Base-by-base conservation (phyloP, 64 coral and sea anemone species). In the Anthopleura sola region DNA sequence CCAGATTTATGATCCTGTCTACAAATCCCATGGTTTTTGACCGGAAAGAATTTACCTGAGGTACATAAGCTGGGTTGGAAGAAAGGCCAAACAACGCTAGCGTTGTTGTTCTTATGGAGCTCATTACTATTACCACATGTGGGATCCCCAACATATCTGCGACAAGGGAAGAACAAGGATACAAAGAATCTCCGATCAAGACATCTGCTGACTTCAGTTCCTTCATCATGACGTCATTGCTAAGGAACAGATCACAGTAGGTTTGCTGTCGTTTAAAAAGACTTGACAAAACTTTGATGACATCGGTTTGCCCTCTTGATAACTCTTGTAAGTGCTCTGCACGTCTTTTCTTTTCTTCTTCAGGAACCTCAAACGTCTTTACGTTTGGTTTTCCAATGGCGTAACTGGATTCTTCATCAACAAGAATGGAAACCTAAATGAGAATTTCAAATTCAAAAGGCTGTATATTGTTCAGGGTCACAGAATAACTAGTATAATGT, bases 81-180 rank as follows among this genome's bases (percentile, higher is more conserved):
- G 87, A 75, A 10, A 85, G 46, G 48, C 82, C 82, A 19, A 77
- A 23, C 0, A 55, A 6, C 23, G 38, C 5, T 10, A 18, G 36
- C 1, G 40, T 55, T 21, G 88, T 51, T 33, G 21, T n/a, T 29
- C 7, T 4, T 3, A 90, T 4, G 20, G 36, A n/a, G 18, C 36
- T 40, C 88, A 58, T 39, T 9, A 26, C 19, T 28, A 90, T 46
- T 2, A 29, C 51, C 54, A 90, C 82, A 15, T 90, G 88, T 34
- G 88, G 82, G 34, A 84, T 28, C 23, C 37, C 66, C 60, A 90
- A 78, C 53, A 75, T 84, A 64, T 85, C 88, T 76, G 88, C 88
- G 9, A 85, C 66, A 32, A 90, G 64, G 37, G 26, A 32, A 39
- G 81, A 84, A 54, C 88, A 90, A 50, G 47, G 36, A 32, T 85